Percentiles rank a stretch among this genome's conserved stretches.
Conservation (phyloP, 1,140 invertebrate genomes). For the Potamilus streckersoni region DNA sequence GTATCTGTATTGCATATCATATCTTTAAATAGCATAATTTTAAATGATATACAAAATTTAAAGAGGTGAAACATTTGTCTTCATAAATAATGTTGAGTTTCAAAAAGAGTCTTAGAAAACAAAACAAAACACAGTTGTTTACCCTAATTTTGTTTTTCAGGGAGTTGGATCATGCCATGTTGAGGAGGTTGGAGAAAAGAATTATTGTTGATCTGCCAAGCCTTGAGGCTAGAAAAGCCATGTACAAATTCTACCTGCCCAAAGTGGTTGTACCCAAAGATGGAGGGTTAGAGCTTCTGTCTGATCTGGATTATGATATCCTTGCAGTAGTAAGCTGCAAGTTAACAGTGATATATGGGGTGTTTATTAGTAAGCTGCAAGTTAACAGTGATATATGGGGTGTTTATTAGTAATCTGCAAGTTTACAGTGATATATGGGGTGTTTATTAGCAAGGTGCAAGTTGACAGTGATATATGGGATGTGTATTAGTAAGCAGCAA, state of each 20-base stretch:
- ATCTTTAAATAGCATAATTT: too few relatives aligned
- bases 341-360: background rate
- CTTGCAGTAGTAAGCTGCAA: slow-evolving; percentile 69
- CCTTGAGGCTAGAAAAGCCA: slow-evolving; percentile 73
- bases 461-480: too few relatives aligned
- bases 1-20: too few relatives aligned
- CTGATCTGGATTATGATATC: slow-evolving; percentile 71
- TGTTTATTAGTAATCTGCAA: too few relatives aligned
- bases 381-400: background rate
- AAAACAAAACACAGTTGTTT: background rate
- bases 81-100: background rate
- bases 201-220: slow-evolving; percentile 85
- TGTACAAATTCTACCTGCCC: slow-evolving; percentile 76
- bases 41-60: too few relatives aligned
- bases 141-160: slow-evolving; percentile 66
- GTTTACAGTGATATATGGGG: too few relatives aligned
- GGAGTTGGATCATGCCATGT: slow-evolving; percentile 89
- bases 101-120: background rate
- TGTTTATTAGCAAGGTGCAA: too few relatives aligned
- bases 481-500: slow-evolving; percentile 38
- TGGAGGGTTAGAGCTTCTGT: slow-evolving; percentile 65
- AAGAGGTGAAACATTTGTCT: too few relatives aligned
- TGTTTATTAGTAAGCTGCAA: background rate
- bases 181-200: slow-evolving; percentile 89
- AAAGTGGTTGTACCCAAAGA: slow-evolving; percentile 66